Evolutionary conservation across 2,113 vertebrate genomes (phyloP), one percentile per base, ranked within the genome.

Genomic region (Prunella himalayana): DNA sequence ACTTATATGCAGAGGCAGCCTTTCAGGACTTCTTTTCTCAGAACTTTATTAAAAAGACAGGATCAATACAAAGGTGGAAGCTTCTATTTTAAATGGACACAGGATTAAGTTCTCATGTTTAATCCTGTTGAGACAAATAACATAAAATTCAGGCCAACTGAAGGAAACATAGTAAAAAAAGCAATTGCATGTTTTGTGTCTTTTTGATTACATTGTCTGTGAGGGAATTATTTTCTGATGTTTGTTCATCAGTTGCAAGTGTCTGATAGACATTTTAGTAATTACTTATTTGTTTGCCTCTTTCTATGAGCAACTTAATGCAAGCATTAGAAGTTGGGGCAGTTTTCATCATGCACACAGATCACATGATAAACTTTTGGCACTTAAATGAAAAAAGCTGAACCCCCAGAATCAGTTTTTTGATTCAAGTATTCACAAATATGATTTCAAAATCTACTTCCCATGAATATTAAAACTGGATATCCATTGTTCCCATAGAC

Each of bases 391-490:
- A 47, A 78, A 81, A 78, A 84, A 95, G 60, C 65, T 47, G n/a
- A 94, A 94, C 35, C 83, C 33, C 37, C 59, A 83, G 63, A 95
- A 96, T 64, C 63, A 77, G 59, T 70, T 91, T 94, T 92, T 66
- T 95, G 66, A 96, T 91, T 94, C 94, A 86, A 95, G 88, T 83
- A 90, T 91, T 91, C 87, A 92, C 59, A 88, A 91, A 88, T 88
- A 93, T 63, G 47, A 95, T 92, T 95, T 95, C 85, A 88, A 90
- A 97, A 95, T 91, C 68, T 69, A 91, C 54, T 80, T 95, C 51
- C 64, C 63, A 93, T 93, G 93, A 95, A 96, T 97, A 97, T 88
- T 96, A 94, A 96, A 94, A 92, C 39, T 77, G 42, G 79, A 70
- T 92, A 88, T 31, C 93, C 94, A 96, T 96, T 96, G 93, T 96